Percentiles rank a stretch among this genome's conserved stretches.
These are phyloP conservation scores for Sula dactylatra DNA, from an alignment of 2,113 vertebrate species.

Conservation along the genomic window DNA sequence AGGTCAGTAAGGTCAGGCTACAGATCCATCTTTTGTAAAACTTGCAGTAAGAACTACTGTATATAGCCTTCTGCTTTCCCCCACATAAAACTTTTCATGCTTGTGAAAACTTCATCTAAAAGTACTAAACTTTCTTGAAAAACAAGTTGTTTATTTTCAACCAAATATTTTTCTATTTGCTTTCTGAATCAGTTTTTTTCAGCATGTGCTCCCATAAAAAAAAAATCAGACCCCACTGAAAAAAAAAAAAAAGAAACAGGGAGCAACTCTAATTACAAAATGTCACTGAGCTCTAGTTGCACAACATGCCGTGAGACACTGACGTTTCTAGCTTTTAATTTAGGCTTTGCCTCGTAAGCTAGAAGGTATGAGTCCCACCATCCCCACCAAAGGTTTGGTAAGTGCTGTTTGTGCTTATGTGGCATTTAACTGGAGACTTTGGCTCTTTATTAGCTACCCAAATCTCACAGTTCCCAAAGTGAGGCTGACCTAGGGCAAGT, in stretches of 20 bases:
- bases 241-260: background rate
- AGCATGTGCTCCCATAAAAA: fast-evolving
- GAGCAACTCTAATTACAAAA: slow-evolving; percentile 26
- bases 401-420: background rate
- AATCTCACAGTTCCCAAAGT: background rate
- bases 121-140: background rate
- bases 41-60: background rate
- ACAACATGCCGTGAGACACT: background rate
- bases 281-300: background rate
- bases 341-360: background rate
- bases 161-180: background rate
- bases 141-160: background rate
- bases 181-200: background rate
- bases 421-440: background rate
- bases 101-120: background rate
- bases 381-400: background rate
- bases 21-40: background rate
- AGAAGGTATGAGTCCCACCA: slow-evolving; percentile 11
- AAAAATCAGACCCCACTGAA: background rate
- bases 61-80: background rate
- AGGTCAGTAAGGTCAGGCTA: background rate
- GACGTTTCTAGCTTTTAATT: background rate
- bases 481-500: background rate
- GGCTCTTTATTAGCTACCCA: background rate
- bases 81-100: background rate